phyloP scores from a whole-genome alignment of 2,888 invertebrate genomes.

The Camptogramma bilineatum region DNA sequence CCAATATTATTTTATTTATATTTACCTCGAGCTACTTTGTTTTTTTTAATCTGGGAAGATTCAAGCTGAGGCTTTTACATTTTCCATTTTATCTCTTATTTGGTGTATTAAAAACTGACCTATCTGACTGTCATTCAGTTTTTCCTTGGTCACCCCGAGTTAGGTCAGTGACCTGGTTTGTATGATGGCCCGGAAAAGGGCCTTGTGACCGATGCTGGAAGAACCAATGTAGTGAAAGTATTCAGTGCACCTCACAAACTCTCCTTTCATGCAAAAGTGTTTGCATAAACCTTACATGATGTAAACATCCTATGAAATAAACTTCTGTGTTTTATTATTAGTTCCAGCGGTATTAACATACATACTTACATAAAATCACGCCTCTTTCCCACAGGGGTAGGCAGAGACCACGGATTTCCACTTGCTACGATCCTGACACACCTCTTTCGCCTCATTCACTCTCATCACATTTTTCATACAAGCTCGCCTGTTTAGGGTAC shows the following conservation, averaged over 20 bases:
- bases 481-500: too few species aligned
- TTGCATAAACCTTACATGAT: neutral
- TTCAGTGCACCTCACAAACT: constrained; percentile 7
- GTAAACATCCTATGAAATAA: neutral
- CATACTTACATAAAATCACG: too few species aligned
- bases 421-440: too few species aligned
- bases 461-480: too few species aligned
- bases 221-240: constrained; percentile 16
- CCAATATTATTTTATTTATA: too few species aligned
- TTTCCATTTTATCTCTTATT: neutral
- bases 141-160: constrained; percentile 2
- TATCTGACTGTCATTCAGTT: neutral
- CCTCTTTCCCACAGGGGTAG: too few species aligned
- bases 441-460: too few species aligned
- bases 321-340: neutral
- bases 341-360: too few species aligned
- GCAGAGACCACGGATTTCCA: too few species aligned
- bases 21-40: too few species aligned
- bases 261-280: constrained; percentile 10
- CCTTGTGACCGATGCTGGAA: constrained; percentile 11
- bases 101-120: neutral
- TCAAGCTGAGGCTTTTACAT: too few species aligned
- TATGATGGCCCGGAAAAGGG: constrained; percentile 14
- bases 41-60: too few species aligned
- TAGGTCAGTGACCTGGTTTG: constrained; percentile 17